Evolutionary conservation across 2,113 vertebrate genomes (phyloP), one percentile per base, ranked within the genome.

Genomic region (Ceyx cyanopectus): DNA sequence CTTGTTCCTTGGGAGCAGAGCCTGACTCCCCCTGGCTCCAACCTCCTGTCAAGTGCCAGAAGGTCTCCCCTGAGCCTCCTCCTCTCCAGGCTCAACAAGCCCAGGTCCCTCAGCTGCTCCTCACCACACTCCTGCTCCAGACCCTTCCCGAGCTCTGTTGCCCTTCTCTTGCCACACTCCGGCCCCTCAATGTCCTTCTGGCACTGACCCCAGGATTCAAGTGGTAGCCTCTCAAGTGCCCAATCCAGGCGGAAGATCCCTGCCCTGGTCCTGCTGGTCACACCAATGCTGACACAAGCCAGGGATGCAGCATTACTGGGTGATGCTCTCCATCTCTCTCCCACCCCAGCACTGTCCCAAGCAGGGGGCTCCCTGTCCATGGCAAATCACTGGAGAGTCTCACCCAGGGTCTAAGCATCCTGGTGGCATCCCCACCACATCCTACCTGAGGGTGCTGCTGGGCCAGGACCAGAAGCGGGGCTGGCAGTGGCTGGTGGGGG

Each of bases 371-470:
- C 32, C 23, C 15, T 9, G 24, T 13, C 62, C 46, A 24, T 2
- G 4, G 27, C 66, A 58, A 11, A 5, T 11, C 57, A 45, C 0
- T 0, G 13, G 9, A n/a, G 6, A 15, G 22, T 9, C 19, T 2
- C 58, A 19, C 3, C 5, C 4, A 4, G 8, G 32, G 40, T 46
- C 45, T 0, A 4, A 82, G n/a, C 89, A 26, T 48, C 56, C 16
- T 1, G 60, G 29, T 17, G 0, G 0, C 21, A 4, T 15, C 21
- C 50, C 76, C 50, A 8, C 13, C 1, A 0, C 32, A 0, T 27
- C 83, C 68, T 81, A 95, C 95, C 94, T 81, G 89, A 5, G 17
- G 94, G 22, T 1, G 88, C 82, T 43, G 90, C 85, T 10, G 81
- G 80, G 18, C 14, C 5, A 2, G 84, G 91, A 13, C 85, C 43